Percentiles rank a stretch among this genome's conserved stretches.
Evolutionary conservation across 2,797 vertebrate species (phyloP).

Genomic region (Argya squamiceps): DNA sequence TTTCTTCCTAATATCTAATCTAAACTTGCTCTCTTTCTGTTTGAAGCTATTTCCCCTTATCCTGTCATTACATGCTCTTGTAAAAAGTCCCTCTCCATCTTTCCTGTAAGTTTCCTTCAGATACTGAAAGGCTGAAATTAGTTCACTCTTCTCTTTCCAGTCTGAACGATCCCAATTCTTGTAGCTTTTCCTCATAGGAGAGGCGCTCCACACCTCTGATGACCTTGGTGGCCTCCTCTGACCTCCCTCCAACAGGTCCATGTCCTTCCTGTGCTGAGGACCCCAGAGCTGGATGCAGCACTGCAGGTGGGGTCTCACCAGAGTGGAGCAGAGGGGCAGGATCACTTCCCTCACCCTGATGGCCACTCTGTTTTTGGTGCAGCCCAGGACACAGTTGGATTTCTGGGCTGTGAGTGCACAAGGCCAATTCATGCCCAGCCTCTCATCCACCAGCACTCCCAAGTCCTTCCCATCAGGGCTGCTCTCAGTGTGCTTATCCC

Average conservation of each 20-base stretch:
- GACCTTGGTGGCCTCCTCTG: neutral
- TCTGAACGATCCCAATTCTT: neutral
- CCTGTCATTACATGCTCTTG: neutral
- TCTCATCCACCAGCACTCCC: neutral
- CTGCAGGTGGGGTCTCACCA: neutral
- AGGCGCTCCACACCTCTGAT: neutral
- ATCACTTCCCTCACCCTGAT: neutral
- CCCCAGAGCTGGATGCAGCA: neutral
- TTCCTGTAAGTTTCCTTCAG: neutral
- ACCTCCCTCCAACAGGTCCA: accelerated
- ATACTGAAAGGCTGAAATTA: neutral
- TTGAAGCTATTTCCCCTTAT: neutral
- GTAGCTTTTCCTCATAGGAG: neutral
- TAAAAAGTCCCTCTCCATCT: neutral
- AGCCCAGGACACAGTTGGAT: neutral
- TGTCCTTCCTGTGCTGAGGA: neutral
- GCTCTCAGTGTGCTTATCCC: accelerated
- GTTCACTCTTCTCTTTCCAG: neutral
- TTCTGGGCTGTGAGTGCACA: neutral
- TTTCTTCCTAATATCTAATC: neutral
- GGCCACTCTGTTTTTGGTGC: neutral
- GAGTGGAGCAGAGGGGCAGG: neutral
- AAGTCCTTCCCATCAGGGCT: neutral
- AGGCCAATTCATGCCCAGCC: neutral
- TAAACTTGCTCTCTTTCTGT: neutral